phyloP scores from a whole-genome alignment of 2,113 vertebrate genomes.

The Microcebus murinus region DNA sequence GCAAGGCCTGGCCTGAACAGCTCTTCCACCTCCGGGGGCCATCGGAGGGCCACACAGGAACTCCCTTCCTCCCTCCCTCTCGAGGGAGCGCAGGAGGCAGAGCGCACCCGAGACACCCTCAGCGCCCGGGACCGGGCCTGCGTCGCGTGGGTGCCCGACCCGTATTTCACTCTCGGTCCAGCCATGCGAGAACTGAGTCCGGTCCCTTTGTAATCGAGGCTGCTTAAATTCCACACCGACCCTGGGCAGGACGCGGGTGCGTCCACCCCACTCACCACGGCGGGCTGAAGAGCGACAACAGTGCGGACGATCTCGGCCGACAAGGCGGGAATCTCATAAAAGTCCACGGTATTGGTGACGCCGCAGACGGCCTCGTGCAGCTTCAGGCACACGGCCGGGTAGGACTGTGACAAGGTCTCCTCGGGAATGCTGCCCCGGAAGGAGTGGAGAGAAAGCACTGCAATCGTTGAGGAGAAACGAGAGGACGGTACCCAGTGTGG shows the following conservation, averaged over 20 bases:
- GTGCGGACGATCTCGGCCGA: slow-evolving; percentile 68
- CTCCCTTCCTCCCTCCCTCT: neutral
- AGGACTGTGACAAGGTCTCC: neutral
- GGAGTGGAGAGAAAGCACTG: neutral
- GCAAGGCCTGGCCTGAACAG: neutral
- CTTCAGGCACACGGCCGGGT: slow-evolving; percentile 64
- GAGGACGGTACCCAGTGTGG: accelerated
- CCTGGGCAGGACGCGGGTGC: accelerated
- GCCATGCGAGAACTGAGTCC: neutral
- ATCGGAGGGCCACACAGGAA: accelerated
- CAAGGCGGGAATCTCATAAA: neutral
- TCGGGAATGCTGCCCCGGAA: slow-evolving; percentile 64
- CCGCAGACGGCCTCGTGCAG: slow-evolving; percentile 77
- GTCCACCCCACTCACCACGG: slow-evolving; percentile 69
- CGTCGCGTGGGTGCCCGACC: accelerated
- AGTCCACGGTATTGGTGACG: accelerated
- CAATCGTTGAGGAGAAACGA: neutral
- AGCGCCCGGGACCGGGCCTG: accelerated
- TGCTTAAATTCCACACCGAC: neutral
- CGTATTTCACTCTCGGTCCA: accelerated
- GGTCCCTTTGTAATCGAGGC: no score
- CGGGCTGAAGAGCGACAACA: neutral
- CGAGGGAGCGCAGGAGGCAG: accelerated
- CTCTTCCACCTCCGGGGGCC: no score
- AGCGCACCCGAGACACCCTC: neutral